Evolutionary conservation across 2,888 invertebrate genomes (phyloP), one percentile per base, ranked within the genome.

Genomic region (Drosophila anomelani): DNA sequence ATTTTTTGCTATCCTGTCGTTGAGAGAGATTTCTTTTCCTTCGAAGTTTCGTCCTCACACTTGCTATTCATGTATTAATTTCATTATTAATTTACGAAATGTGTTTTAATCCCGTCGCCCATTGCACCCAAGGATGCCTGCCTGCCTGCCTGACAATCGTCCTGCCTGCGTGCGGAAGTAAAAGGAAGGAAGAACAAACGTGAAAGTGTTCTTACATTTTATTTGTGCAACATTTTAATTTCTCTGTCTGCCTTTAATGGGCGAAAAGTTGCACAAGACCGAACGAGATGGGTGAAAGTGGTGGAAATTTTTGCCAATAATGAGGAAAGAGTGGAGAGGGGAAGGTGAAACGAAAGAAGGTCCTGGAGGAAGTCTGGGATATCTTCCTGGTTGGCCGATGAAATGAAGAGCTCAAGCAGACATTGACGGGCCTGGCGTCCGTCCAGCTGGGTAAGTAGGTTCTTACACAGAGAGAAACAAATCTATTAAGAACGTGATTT

Each of bases 151-250:
- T 41, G 23, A 61, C 43, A 6, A 7, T 61, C 43, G 41, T 34
- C 13, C 43, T 41, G 60, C 7, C 29, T 20, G 29, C 32, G 12
- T 29, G 38, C 15, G n/a, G 49, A 32, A 49, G 32, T 32, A 10
- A 23, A 29, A 13, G 4, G 9, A 4, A 26, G 23, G 26, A 17
- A 34, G 43, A 15, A 29, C 23, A 62, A 69, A 66, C 62, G 73
- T 76, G 74, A 76, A 70, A 69, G 74, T 69, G 46, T 58, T 75
- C 78, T 69, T 75, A 64, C 81, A 79, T 81, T 77, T 75, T 77
- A 69, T 80, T 77, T 79, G 79, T 61, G 75, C 81, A 79, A 79
- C 79, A 81, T 81, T 75, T 80, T 79, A 62, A 80, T 79, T 81
- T 47, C 29, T 47, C n/a, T 75, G 69, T 63, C 63, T 69, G 77